Evolutionary conservation across 2,113 vertebrate species (phyloP).

Genomic region (Rhinichthys klamathensis): DNA sequence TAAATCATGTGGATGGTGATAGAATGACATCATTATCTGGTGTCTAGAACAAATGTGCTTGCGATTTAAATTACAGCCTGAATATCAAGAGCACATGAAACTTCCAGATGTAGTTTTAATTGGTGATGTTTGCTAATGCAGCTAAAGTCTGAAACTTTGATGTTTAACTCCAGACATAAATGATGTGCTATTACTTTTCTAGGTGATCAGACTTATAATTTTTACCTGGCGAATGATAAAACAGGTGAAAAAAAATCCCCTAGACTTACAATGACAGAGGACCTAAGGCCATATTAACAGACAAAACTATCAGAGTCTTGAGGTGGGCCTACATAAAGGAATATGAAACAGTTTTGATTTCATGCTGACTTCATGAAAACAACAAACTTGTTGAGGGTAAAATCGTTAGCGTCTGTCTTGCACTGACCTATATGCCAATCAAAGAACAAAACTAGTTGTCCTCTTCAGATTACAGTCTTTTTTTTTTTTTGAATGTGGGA

Average conservation of each 20-base stretch:
- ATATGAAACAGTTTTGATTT: not conserved
- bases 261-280: too few relatives aligned
- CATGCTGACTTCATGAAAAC: not conserved
- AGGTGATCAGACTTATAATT: not conserved
- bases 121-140: not conserved
- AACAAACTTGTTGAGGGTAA: not conserved
- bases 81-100: constrained; percentile 3
- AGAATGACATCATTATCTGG: constrained; percentile 39
- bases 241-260: constrained; percentile 4
- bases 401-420: not conserved
- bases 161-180: constrained; percentile 1
- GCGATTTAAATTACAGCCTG: constrained; percentile 18
- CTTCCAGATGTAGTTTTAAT: not conserved
- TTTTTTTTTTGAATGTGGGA: not conserved
- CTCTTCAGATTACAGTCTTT: constrained; percentile 23
- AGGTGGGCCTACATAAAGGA: not conserved
- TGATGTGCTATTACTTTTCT: not conserved
- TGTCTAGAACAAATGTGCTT: constrained; percentile 25
- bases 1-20: constrained; percentile 45
- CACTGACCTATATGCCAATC: not conserved
- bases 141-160: not conserved
- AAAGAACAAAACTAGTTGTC: constrained; percentile 14
- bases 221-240: not conserved
- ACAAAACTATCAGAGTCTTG: too few relatives aligned
- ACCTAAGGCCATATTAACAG: too few relatives aligned